These are phyloP conservation scores for Drosophila tristis DNA, from an alignment of 1,140 invertebrate genomes.

Conservation along the genomic window DNA sequence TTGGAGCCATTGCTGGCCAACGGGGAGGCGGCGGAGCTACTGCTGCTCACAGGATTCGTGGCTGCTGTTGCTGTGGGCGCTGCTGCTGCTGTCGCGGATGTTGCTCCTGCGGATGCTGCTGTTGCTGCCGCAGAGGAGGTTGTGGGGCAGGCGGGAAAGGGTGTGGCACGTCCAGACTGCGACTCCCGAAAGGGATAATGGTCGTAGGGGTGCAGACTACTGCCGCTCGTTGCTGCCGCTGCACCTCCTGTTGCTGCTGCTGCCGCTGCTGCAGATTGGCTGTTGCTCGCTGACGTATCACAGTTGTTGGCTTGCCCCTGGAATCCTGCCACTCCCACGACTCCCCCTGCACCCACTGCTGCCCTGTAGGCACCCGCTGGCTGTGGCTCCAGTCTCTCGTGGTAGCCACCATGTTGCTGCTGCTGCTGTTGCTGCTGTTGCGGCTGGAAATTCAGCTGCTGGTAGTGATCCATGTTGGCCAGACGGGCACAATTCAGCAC, in stretches of 20 bases:
- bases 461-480: conserved; percentile 80
- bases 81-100: conserved; percentile 19
- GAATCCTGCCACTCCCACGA: conserved; percentile 22
- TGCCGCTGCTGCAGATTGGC: conserved; percentile 45
- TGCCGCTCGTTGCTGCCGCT: conserved; percentile 16
- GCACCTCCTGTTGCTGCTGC: conserved; percentile 1
- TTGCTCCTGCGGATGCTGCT: conserved; percentile 27
- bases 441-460: conserved; percentile 66
- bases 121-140: conserved; percentile 51
- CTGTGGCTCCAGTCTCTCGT: conserved; percentile 22
- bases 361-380: conserved; percentile 44
- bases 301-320: conserved; percentile 41
- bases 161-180: conserved; percentile 87
- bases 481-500: conserved; percentile 75
- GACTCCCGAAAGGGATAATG: conserved; percentile 84
- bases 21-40: background rate
- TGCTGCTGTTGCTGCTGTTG: conserved; percentile 38
- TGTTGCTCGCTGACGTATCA: conserved; percentile 61
- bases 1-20: conserved; percentile 26
- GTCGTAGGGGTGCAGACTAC: conserved; percentile 85
- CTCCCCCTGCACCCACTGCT: conserved; percentile 12
- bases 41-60: conserved; percentile 2
- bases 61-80: conserved; percentile 1
- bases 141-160: conserved; percentile 85
- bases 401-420: conserved; percentile 23